These are phyloP conservation scores for Bombus huntii DNA, from an alignment of 1,140 invertebrate species.

Conservation along the genomic window DNA sequence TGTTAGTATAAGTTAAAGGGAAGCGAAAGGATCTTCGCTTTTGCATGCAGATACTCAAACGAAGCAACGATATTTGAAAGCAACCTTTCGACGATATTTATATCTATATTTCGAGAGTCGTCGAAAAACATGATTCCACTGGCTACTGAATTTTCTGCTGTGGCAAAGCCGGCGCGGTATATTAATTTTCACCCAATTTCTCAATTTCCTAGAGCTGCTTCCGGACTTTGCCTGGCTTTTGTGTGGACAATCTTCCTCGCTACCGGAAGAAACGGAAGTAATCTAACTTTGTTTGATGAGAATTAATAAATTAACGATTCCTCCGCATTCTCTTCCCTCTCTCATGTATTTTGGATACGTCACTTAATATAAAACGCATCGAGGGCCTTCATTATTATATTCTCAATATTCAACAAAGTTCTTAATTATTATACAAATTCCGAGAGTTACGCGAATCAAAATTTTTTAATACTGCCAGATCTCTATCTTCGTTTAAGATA, in stretches of 20 bases:
- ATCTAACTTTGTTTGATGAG: slow-evolving; percentile 1
- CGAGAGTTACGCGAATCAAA: not conserved
- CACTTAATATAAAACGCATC: too few relatives aligned
- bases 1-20: too few relatives aligned
- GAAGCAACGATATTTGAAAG: too few relatives aligned
- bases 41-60: too few relatives aligned
- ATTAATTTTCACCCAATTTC: not conserved
- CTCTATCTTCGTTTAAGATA: not conserved
- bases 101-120: too few relatives aligned
- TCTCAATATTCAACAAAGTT: too few relatives aligned
- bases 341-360: not conserved
- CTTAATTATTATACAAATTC: not conserved
- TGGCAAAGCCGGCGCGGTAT: not conserved
- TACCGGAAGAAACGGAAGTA: not conserved
- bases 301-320: not conserved
- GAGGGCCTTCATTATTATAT: too few relatives aligned
- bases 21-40: too few relatives aligned
- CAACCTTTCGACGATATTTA: too few relatives aligned
- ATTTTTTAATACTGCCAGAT: not conserved
- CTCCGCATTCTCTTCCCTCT: not conserved
- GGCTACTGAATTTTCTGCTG: not conserved
- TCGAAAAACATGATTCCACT: not conserved
- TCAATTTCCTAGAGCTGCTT: not conserved
- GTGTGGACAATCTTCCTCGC: not conserved
- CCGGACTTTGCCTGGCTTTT: too few relatives aligned